phyloP scores from a whole-genome alignment of 1,140 invertebrate genomes.

The Drosophila serrata region DNA sequence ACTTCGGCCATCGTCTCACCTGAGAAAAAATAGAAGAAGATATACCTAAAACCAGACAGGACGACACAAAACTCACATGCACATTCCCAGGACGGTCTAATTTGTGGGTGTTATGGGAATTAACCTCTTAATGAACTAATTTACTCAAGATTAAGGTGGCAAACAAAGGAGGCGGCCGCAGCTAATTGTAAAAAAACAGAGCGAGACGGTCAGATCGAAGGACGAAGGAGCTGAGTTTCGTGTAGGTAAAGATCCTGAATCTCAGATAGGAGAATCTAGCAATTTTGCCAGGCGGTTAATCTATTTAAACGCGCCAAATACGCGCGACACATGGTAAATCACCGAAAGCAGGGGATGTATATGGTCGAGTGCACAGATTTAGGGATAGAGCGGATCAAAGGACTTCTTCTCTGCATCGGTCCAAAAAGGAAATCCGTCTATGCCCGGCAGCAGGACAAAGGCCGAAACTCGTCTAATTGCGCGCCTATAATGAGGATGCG shows the following conservation, averaged over 20 bases:
- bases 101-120: slow-evolving; percentile 85
- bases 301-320: slow-evolving; percentile 85
- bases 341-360: slow-evolving; percentile 18
- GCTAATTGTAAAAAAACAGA: slow-evolving; percentile 68
- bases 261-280: slow-evolving; percentile 66
- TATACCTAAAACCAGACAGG: slow-evolving; percentile 11
- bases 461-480: slow-evolving; percentile 81
- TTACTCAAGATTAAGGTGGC: slow-evolving; percentile 83
- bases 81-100: slow-evolving; percentile 47
- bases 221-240: slow-evolving; percentile 1
- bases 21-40: slow-evolving; percentile 6
- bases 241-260: slow-evolving; percentile 43
- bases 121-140: slow-evolving; percentile 85
- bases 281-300: slow-evolving; percentile 85
- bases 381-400: slow-evolving; percentile 79
- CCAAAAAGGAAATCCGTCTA: slow-evolving; percentile 67
- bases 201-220: slow-evolving; percentile 12
- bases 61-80: slow-evolving; percentile 22
- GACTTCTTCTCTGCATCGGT: slow-evolving; percentile 17
- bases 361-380: slow-evolving; percentile 83
- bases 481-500: slow-evolving; percentile 61
- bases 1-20: slow-evolving; percentile 16
- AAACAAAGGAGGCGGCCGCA: slow-evolving; percentile 77
- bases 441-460: slow-evolving; percentile 56
- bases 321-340: slow-evolving; percentile 70